These are phyloP conservation scores for Anorthoa munda DNA, from an alignment of 2,888 invertebrate genomes.

Conservation along the genomic window DNA sequence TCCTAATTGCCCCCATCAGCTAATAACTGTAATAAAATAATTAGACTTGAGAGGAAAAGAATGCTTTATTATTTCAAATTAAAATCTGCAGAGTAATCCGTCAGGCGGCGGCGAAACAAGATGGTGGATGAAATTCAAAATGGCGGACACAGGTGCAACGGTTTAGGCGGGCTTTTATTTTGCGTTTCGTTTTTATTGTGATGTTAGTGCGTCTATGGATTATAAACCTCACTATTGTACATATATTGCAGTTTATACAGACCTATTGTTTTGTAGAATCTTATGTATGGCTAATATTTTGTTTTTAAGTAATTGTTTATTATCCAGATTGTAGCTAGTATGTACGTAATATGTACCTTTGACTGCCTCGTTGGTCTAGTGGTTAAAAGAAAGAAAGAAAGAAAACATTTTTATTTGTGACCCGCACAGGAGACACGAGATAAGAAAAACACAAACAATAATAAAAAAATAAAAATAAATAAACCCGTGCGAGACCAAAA, in stretches of 20 bases:
- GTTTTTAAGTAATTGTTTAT: too few relatives aligned
- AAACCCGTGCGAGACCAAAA: too few relatives aligned
- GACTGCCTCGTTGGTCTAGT: too few relatives aligned
- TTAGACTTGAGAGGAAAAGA: conserved; percentile 79
- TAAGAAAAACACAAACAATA: too few relatives aligned
- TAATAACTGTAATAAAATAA: conserved; percentile 85
- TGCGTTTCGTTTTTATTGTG: conserved; percentile 64
- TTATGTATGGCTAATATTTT: too few relatives aligned
- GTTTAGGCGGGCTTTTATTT: conserved; percentile 74
- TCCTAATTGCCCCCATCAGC: conserved; percentile 86
- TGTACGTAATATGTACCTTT: too few relatives aligned
- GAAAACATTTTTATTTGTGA: too few relatives aligned
- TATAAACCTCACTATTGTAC: neutral
- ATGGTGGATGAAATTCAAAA: conserved; percentile 78
- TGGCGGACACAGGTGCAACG: conserved; percentile 82
- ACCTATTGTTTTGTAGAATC: neutral
- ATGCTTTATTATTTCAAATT: conserved; percentile 86
- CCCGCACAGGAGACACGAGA: too few relatives aligned
- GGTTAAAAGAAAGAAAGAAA: too few relatives aligned
- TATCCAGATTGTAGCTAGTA: too few relatives aligned
- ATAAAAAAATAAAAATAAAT: too few relatives aligned
- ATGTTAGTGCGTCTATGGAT: conserved; percentile 11
- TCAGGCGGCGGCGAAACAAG: conserved; percentile 80
- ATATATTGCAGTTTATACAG: neutral
- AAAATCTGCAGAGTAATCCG: conserved; percentile 85